Evolutionary conservation across 2,888 invertebrate species (phyloP).

Genomic region (Ennomos quercinarius): DNA sequence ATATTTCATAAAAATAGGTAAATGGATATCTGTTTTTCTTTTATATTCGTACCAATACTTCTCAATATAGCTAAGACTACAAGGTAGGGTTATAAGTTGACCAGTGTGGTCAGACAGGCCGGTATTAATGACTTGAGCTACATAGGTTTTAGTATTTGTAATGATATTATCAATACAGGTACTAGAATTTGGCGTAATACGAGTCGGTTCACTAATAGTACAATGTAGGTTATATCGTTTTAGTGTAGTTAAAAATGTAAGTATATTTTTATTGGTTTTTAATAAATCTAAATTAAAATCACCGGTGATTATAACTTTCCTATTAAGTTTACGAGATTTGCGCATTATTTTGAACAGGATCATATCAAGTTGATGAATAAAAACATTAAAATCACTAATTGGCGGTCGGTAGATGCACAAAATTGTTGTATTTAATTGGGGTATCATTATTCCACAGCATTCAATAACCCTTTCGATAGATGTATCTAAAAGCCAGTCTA

Average conservation of each 20-base stretch:
- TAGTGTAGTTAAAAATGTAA: neutral
- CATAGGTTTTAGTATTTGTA: neutral
- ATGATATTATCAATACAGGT: constrained; percentile 1
- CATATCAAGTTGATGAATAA: neutral
- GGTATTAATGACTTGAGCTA: neutral
- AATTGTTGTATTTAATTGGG: neutral
- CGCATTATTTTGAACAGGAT: neutral
- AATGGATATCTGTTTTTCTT: neutral
- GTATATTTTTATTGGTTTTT: neutral
- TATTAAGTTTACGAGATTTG: neutral
- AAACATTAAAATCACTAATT: neutral
- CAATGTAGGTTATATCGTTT: neutral
- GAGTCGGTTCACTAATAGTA: neutral
- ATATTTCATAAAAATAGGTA: constrained; percentile 1
- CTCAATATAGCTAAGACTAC: neutral
- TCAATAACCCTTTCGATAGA: neutral
- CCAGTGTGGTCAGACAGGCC: neutral
- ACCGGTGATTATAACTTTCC: neutral
- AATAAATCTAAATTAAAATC: neutral
- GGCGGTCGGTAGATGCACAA: neutral
- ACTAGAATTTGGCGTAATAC: neutral
- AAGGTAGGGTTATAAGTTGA: constrained; percentile 1
- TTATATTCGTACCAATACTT: neutral
- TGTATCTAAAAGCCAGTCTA: neutral
- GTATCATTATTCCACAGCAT: neutral